phyloP scores from a whole-genome alignment of 2,888 invertebrate genomes.

The Metopia argyrocephala region DNA sequence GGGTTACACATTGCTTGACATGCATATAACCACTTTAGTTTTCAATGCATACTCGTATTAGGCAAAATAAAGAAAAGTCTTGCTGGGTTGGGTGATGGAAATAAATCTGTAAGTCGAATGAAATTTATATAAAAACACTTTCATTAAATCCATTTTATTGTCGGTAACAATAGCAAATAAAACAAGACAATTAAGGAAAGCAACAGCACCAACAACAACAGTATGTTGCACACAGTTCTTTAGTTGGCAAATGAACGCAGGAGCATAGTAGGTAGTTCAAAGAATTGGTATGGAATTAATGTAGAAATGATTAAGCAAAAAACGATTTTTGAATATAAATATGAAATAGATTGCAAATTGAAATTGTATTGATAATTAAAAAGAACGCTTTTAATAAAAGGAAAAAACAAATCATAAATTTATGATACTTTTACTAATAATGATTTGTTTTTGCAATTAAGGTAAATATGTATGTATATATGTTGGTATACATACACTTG shows the following conservation, averaged over 20 bases:
- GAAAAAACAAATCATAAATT: conserved; percentile 5
- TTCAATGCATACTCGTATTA: too few relatives aligned
- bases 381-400: conserved; percentile 10
- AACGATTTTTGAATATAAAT: conserved; percentile 43
- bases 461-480: too few relatives aligned
- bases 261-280: conserved; percentile 32
- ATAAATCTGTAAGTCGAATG: background rate
- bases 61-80: too few relatives aligned
- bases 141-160: conserved; percentile 54
- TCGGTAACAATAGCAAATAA: conserved; percentile 37
- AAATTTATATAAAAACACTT: conserved; percentile 28
- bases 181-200: conserved; percentile 15
- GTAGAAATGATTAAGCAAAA: conserved; percentile 38
- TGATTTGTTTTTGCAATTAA: too few relatives aligned
- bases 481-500: too few relatives aligned
- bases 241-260: conserved; percentile 14
- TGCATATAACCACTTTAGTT: too few relatives aligned
- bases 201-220: conserved; percentile 2
- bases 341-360: conserved; percentile 26
- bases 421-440: conserved; percentile 10
- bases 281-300: conserved; percentile 3
- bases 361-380: conserved; percentile 35
- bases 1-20: too few relatives aligned
- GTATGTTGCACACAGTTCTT: background rate
- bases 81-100: conserved; percentile 6